Conservation (phyloP, 2,113 vertebrate species). For the Steatornis caripensis region DNA sequence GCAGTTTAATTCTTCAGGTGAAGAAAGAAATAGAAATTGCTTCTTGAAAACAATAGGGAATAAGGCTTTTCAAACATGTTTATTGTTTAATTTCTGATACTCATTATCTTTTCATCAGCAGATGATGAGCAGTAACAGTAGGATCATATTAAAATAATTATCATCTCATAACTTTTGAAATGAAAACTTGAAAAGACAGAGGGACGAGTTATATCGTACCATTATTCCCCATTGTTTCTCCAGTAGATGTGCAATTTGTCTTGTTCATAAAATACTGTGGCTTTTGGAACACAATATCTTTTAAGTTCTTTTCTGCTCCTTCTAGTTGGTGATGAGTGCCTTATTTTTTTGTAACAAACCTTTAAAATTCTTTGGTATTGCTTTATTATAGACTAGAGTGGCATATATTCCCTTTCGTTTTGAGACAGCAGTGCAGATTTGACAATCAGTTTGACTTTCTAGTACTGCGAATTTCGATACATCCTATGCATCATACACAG, state of each 20-base stretch:
- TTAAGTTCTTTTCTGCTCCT: neutral
- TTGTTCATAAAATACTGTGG: neutral
- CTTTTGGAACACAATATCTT: neutral
- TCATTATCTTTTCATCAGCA: neutral
- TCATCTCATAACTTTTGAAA: neutral
- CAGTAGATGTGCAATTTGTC: neutral
- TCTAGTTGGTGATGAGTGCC: neutral
- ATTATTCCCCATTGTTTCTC: neutral
- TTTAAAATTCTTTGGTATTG: neutral
- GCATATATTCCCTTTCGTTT: accelerated
- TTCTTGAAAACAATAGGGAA: neutral
- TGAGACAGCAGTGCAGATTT: neutral
- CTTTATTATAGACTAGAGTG: neutral
- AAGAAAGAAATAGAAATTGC: neutral
- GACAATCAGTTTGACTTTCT: neutral
- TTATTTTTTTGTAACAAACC: neutral
- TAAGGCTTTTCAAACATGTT: neutral
- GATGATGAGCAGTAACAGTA: neutral
- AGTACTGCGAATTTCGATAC: neutral
- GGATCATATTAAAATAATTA: neutral
- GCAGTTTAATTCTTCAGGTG: neutral
- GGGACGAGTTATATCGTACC: neutral
- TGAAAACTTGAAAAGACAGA: neutral
- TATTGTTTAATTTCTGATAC: neutral
- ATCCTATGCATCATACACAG: neutral